phyloP scores from a whole-genome alignment of 2,797 vertebrate species.

The Crossoptilon crossoptilon region DNA sequence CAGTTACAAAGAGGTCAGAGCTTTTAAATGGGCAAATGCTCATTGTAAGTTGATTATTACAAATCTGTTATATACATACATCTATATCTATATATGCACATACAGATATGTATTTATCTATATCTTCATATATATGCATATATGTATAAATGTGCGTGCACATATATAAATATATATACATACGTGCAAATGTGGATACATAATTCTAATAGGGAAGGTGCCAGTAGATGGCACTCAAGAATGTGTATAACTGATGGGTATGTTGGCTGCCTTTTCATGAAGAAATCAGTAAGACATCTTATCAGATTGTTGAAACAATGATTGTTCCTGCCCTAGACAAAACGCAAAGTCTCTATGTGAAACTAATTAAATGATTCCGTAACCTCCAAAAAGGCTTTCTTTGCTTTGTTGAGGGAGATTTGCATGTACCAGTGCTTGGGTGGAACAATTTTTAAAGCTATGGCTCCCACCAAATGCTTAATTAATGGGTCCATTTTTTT shows the following conservation, averaged over 20 bases:
- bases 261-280: slow-evolving; percentile 15
- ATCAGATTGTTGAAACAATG: background rate
- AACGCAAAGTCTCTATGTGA: background rate
- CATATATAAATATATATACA: background rate
- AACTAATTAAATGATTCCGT: background rate
- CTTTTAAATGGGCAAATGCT: background rate
- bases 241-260: background rate
- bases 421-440: background rate
- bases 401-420: background rate
- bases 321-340: background rate
- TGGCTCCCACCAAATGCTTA: background rate
- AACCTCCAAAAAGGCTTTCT: background rate
- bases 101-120: background rate
- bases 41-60: background rate
- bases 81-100: background rate
- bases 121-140: background rate
- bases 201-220: slow-evolving; percentile 2
- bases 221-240: slow-evolving; percentile 68
- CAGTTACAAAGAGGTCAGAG: background rate
- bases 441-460: background rate
- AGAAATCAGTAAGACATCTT: slow-evolving; percentile 17
- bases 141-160: background rate
- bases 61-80: background rate
- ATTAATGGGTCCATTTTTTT: background rate
- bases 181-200: background rate